Conservation (phyloP, 2,888 invertebrate genomes). For the Acrobasis repandana region DNA sequence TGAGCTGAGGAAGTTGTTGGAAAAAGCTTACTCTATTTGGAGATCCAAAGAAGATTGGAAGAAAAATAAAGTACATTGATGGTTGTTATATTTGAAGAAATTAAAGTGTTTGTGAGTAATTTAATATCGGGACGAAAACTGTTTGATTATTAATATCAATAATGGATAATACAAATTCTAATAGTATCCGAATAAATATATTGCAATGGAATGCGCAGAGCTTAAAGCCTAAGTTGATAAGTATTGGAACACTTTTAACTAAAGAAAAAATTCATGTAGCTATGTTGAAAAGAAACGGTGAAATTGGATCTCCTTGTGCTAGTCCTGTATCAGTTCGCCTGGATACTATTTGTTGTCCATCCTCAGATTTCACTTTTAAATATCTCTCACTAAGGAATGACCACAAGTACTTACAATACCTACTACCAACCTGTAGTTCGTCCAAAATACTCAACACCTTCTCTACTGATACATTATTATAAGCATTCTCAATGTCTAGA, state of each 20-base stretch:
- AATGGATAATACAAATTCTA: constrained; percentile 3
- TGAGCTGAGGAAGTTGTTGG: constrained; percentile 8
- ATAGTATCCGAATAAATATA: constrained; percentile 24
- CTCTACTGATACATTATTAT: not conserved
- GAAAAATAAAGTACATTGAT: constrained; percentile 2
- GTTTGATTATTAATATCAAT: not conserved
- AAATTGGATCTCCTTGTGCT: constrained; percentile 19
- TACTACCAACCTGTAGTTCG: constrained; percentile 2
- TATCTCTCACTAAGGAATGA: constrained; percentile 14
- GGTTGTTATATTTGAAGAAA: not conserved
- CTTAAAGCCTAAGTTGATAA: constrained; percentile 23
- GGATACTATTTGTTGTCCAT: not conserved
- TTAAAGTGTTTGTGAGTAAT: constrained; percentile 10
- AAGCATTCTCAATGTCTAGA: not conserved
- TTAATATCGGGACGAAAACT: not conserved
- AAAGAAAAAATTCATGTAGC: constrained; percentile 30
- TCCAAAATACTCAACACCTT: constrained; percentile 3
- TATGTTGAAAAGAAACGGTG: constrained; percentile 19
- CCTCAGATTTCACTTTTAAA: not conserved
- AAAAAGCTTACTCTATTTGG: constrained; percentile 7
- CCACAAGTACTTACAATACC: constrained; percentile 15
- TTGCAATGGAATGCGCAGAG: constrained; percentile 28
- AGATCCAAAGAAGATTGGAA: not conserved
- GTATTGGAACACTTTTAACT: constrained; percentile 21
- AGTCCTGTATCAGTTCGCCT: constrained; percentile 10